Evolutionary conservation across 2,888 invertebrate species (phyloP).

Genomic region (Ectropis crepuscularia): DNA sequence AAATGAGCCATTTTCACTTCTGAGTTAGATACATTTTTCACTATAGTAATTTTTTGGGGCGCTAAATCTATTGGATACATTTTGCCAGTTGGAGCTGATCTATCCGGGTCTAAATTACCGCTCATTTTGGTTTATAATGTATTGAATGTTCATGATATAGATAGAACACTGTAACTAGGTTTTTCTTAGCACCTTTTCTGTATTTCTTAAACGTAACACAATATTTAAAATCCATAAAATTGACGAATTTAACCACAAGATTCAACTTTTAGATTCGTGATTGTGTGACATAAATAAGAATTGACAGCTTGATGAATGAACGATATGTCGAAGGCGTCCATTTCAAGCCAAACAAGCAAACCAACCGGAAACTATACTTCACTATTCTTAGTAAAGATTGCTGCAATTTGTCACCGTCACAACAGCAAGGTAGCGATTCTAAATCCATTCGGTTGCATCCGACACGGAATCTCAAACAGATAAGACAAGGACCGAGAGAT

Average conservation of each 20-base stretch:
- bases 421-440: no score
- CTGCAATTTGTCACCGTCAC: no score
- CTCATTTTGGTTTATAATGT: constrained; percentile 64
- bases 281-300: constrained; percentile 29
- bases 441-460: no score
- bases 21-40: constrained; percentile 74
- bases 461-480: no score
- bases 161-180: constrained; percentile 2
- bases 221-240: constrained; percentile 7
- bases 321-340: constrained; percentile 3
- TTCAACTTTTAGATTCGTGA: constrained; percentile 25
- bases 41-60: constrained; percentile 81
- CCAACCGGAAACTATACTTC: neutral
- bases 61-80: constrained; percentile 84
- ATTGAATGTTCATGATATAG: constrained; percentile 24
- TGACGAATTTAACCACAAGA: neutral
- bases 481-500: no score
- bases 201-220: constrained; percentile 1
- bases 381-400: neutral
- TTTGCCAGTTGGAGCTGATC: constrained; percentile 83
- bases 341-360: neutral
- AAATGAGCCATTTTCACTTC: constrained; percentile 81
- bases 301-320: constrained; percentile 21
- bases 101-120: constrained; percentile 82
- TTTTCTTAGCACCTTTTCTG: constrained; percentile 13